Conservation (phyloP, 2,888 invertebrate genomes). For the Hypsopygia costalis region DNA sequence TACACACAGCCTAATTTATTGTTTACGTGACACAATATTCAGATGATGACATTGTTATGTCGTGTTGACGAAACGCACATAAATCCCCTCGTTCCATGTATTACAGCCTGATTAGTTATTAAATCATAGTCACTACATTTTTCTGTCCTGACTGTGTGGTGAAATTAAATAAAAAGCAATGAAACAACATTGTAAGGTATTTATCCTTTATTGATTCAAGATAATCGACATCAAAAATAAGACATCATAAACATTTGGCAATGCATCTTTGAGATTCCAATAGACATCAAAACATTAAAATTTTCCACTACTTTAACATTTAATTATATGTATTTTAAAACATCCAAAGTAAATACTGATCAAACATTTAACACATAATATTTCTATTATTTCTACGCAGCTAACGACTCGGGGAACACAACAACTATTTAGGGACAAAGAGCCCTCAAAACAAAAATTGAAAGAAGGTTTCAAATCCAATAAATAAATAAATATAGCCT, state of each 20-base stretch:
- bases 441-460: conserved; percentile 15
- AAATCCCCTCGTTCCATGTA: no score
- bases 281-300: conserved; percentile 55
- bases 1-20: no score
- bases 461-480: conserved; percentile 18
- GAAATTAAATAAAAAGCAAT: conserved; percentile 5
- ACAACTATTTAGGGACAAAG: conserved; percentile 54
- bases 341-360: conserved; percentile 67
- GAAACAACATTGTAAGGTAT: conserved; percentile 30
- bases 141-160: no score
- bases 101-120: no score
- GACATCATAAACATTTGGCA: conserved; percentile 45
- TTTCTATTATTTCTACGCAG: conserved; percentile 42
- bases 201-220: conserved; percentile 64
- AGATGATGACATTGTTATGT: no score
- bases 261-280: conserved; percentile 44
- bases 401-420: conserved; percentile 59
- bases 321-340: conserved; percentile 40
- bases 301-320: conserved; percentile 58
- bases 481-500: conserved; percentile 32
- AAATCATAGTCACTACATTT: no score
- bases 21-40: no score
- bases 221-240: conserved; percentile 63
- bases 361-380: conserved; percentile 68
- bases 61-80: no score